Evolutionary conservation across 2,113 vertebrate genomes (phyloP), one percentile per base, ranked within the genome.

Genomic region (Trichechus manatus): DNA sequence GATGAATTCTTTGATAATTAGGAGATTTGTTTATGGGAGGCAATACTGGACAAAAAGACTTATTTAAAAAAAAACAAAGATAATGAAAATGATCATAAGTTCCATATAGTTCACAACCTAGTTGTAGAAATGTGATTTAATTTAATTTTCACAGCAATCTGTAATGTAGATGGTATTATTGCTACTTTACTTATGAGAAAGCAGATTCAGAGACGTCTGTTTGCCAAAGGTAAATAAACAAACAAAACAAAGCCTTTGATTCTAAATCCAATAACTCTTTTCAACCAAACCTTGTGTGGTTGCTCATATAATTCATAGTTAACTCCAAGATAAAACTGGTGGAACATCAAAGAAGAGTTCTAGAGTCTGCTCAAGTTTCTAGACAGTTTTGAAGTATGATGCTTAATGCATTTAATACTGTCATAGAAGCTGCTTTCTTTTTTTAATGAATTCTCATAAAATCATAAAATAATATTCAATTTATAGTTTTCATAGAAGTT

Each of bases 191-290:
- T 44, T 47, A 14, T 64, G 9, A 81, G 44, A 36, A 91, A 61
- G 10, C 23, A 91, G 66, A 82, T 74, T 81, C 29, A 47, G 27
- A 50, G 42, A 87, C 83, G 50, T 36, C 22, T 31, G 89, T 80
- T 95, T 75, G 27, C 10, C 53, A 89, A 79, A 87, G 36, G 23
- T n/a, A 83, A 93, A 29, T 63, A 66, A 78, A 44, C 78, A 95
- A 87, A 93, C 68, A 29, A 70, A 95, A 31, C 6, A 27, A 77
- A 66, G 9, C 7, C 27, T 80, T 59, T 93, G 22, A 74, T 53
- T 81, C 22, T 86, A 82, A 91, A 29, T 88, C 8, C 47, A 61
- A 11, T 80, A 50, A 50, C 33, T 25, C 47, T 83, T 78, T 89
- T 80, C 20, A 70, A 64, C 9, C 36, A 39, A 87, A 25, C 3